Conservation (phyloP, 2,113 vertebrate genomes). For the Aplodontia rufa region DNA sequence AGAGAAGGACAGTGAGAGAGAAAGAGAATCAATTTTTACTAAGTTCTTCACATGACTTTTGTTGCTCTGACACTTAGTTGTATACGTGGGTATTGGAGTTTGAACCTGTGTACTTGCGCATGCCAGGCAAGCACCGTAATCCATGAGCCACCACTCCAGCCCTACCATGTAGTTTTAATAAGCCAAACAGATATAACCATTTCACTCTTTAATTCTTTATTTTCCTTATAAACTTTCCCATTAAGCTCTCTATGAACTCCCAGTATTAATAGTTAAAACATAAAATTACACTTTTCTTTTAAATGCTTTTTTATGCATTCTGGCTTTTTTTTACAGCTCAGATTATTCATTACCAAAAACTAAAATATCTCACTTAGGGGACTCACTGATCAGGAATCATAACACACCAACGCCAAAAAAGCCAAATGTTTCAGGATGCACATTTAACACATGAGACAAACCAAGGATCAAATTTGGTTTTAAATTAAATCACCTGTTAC, state of each 20-base stretch:
- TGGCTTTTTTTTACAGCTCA: constrained; percentile 62
- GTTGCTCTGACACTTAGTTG: no score
- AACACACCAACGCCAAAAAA: constrained; percentile 53
- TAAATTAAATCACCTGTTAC: no score
- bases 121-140: no score
- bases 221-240: constrained; percentile 64
- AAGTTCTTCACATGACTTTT: no score
- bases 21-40: no score
- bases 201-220: constrained; percentile 45
- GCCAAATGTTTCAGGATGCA: constrained; percentile 19
- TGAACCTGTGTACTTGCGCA: no score
- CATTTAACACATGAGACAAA: constrained; percentile 5
- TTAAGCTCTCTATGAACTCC: constrained; percentile 50
- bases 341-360: constrained; percentile 63
- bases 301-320: constrained; percentile 64
- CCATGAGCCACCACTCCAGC: no score
- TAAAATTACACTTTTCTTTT: constrained; percentile 68
- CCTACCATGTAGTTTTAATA: constrained; percentile 44
- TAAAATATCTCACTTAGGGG: constrained; percentile 51
- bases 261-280: constrained; percentile 55
- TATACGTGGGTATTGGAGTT: no score
- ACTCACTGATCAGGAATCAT: constrained; percentile 57
- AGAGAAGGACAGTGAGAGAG: no score
- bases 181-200: background rate
- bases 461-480: background rate